A percentile compares a stretch with the other conserved stretches of the same genome.
These are phyloP conservation scores for Parnassius mnemosyne DNA, from an alignment of 2,888 invertebrate genomes.

Conservation along the genomic window DNA sequence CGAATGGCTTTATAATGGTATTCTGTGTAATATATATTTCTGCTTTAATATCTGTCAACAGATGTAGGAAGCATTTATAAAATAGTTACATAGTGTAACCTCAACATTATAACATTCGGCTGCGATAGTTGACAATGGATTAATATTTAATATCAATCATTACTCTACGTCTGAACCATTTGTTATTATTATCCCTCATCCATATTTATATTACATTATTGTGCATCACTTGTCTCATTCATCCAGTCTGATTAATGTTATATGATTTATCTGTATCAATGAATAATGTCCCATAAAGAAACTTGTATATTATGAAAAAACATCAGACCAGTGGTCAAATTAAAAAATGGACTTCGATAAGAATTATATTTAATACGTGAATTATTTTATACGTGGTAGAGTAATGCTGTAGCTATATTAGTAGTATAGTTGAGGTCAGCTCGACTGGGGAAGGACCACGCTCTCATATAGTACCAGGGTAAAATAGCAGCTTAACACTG, in stretches of 20 bases:
- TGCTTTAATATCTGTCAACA: constrained; percentile 17
- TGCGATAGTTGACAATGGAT: neutral
- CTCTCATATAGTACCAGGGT: no score
- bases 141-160: constrained; percentile 2
- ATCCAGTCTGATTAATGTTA: neutral
- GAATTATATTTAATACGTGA: no score
- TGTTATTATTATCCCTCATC: constrained; percentile 7
- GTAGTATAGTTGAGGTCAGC: no score
- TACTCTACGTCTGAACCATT: neutral
- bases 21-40: constrained; percentile 8
- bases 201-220: constrained; percentile 12
- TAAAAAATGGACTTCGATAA: no score
- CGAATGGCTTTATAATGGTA: constrained; percentile 19
- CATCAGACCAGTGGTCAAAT: no score
- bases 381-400: no score
- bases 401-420: no score
- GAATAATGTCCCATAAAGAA: neutral
- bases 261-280: constrained; percentile 1
- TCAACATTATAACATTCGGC: neutral
- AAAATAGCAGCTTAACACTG: no score
- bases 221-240: neutral
- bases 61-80: constrained; percentile 19
- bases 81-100: constrained; percentile 4
- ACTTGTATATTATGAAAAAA: neutral
- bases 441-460: no score